A percentile compares a stretch with the other conserved stretches of the same genome.
Evolutionary conservation across 2,113 vertebrate genomes (phyloP).

Genomic region (Festucalex cinctus): DNA sequence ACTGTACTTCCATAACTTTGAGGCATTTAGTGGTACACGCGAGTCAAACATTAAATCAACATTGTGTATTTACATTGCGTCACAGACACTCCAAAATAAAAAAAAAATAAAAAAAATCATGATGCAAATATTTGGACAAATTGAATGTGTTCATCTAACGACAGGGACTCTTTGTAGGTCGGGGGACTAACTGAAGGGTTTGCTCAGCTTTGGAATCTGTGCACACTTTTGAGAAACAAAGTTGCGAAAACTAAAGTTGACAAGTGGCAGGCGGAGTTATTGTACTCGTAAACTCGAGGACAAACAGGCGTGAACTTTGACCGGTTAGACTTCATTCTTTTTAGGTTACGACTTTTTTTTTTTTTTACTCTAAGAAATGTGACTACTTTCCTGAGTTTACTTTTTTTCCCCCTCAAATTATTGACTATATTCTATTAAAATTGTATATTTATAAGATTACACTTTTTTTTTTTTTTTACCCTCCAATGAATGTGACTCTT

Average conservation of each 20-base stretch:
- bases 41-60: slow-evolving; percentile 28
- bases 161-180: not conserved
- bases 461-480: too few relatives aligned
- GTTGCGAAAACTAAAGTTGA: not conserved
- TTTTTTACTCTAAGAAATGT: too few relatives aligned
- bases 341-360: too few relatives aligned
- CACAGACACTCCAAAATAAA: not conserved
- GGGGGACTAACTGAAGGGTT: too few relatives aligned
- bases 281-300: not conserved
- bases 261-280: too few relatives aligned
- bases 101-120: not conserved
- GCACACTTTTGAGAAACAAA: not conserved
- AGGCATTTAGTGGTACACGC: slow-evolving; percentile 39
- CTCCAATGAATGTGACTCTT: too few relatives aligned
- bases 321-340: too few relatives aligned
- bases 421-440: too few relatives aligned
- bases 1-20: not conserved
- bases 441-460: too few relatives aligned
- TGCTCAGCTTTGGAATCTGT: not conserved
- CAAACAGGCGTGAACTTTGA: not conserved
- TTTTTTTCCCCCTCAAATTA: too few relatives aligned
- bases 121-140: not conserved
- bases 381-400: too few relatives aligned
- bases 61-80: slow-evolving; percentile 20
- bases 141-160: not conserved